These are phyloP conservation scores for Fregata magnificens DNA, from an alignment of 2,113 vertebrate genomes.

Conservation along the genomic window DNA sequence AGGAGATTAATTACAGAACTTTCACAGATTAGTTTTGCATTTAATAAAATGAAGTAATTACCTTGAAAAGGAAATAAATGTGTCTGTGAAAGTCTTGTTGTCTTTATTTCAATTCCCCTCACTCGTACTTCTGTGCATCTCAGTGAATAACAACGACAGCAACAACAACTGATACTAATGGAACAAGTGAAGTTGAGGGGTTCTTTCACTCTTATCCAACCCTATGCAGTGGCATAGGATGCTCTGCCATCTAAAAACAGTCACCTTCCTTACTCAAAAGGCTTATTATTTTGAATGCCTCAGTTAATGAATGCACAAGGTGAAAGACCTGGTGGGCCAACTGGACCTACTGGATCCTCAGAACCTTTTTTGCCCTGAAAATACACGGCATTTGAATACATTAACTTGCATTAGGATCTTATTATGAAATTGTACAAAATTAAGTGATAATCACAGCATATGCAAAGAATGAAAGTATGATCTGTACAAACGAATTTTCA, in stretches of 20 bases:
- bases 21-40: not conserved
- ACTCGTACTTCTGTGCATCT: not conserved
- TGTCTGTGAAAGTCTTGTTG: not conserved
- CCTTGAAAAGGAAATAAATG: not conserved
- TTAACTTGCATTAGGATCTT: not conserved
- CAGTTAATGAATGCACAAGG: not conserved
- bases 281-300: not conserved
- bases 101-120: not conserved
- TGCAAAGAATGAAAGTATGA: not conserved
- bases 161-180: not conserved
- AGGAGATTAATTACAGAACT: not conserved
- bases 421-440: not conserved
- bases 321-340: conserved; percentile 62
- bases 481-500: not conserved
- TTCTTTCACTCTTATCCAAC: not conserved
- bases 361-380: conserved; percentile 76
- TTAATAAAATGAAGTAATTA: not conserved
- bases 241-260: not conserved
- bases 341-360: conserved; percentile 69
- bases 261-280: not conserved
- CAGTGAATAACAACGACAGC: not conserved
- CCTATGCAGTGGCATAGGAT: not conserved
- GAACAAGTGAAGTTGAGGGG: not conserved
- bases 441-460: not conserved
- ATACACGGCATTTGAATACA: not conserved